Percentiles rank a stretch among this genome's conserved stretches.
phyloP scores from a whole-genome alignment of 2,797 vertebrate species.

The Alauda arvensis region DNA sequence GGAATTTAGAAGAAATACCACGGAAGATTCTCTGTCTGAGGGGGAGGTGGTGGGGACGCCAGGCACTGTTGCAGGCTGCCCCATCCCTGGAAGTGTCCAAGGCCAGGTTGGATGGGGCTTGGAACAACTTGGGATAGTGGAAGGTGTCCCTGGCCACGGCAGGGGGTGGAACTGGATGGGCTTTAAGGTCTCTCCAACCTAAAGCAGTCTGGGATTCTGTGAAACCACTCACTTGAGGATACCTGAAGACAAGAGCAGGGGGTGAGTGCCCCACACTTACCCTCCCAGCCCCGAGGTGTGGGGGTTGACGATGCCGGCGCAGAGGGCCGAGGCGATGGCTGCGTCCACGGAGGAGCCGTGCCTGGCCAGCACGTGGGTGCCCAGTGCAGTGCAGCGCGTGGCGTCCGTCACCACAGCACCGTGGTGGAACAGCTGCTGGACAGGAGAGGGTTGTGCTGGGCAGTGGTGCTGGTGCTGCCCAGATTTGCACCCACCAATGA shows the following conservation, averaged over 20 bases:
- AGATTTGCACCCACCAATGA: fast-evolving
- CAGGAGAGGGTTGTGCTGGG: background rate
- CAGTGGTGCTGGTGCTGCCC: background rate
- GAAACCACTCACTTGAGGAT: background rate
- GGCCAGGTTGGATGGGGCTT: fast-evolving
- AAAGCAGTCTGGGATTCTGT: background rate
- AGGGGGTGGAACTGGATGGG: background rate
- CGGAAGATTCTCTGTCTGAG: background rate
- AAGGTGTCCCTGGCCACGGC: background rate
- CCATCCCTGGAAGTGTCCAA: background rate
- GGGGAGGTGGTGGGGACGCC: background rate
- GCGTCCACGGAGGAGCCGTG: constrained; percentile 94
- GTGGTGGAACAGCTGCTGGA: constrained; percentile 84
- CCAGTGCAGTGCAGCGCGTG: constrained; percentile 87
- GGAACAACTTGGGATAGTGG: background rate
- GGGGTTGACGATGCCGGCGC: constrained; percentile 89
- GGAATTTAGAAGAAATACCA: background rate
- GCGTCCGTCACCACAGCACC: constrained; percentile 93
- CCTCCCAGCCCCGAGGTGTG: constrained; percentile 94
- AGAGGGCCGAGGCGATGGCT: constrained; percentile 87
- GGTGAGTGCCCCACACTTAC: constrained; percentile 64
- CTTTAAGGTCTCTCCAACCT: background rate
- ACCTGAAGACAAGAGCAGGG: fast-evolving
- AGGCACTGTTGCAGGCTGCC: background rate
- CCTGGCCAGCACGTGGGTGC: constrained; percentile 82